Base-by-base conservation (phyloP, 2,797 vertebrate genomes). In the Poecilia gillii region DNA sequence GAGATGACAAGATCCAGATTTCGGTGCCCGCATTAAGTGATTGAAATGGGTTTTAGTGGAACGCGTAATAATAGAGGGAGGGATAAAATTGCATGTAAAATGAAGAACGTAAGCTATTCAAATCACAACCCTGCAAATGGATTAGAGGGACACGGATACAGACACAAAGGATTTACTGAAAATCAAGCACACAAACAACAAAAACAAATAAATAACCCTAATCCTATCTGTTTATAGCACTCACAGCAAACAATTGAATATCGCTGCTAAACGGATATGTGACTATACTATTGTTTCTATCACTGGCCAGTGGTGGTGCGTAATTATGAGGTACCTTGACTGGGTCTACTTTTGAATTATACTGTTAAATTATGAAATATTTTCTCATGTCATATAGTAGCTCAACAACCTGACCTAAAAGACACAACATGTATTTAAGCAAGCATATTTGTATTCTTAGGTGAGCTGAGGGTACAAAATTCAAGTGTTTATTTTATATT, bases 181-280 rank as follows among this genome's bases (percentile, higher is more conserved):
- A 51, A 66, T 59, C 43, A 75, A 72, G 80, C 33, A 75, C 23
- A 49, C 59, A 64, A 64, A 64, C 31, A 64, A 64, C 16, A 36
- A 20, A 36, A 64, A 64, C 33, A 62, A 31, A 33, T 2, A 14
- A 18, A 16, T 33, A 59, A 59, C 57, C 57, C 11, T 31, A 36
- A 74, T 31, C 16, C 11, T 28, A 23, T n/a, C 16, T 74, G 51
- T 71, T 78, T 57, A 43, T 49, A 68, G 55, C 25, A 70, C 18
- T 25, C 45, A 62, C 31, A 28, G 47, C 23, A 6, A 8, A 62
- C 59, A 62, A 31, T 8, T 62, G 6, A 62, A 62, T 28, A 46
- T 46, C 70, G 25, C 28, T 72, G 70, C 14, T 28, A 45, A 71
- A 25, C n/a, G 13, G 1, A 72, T 28, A 46, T 46, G 14, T 46